Base-by-base conservation (phyloP, 1,140 invertebrate genomes). In the Hestina assimilis region DNA sequence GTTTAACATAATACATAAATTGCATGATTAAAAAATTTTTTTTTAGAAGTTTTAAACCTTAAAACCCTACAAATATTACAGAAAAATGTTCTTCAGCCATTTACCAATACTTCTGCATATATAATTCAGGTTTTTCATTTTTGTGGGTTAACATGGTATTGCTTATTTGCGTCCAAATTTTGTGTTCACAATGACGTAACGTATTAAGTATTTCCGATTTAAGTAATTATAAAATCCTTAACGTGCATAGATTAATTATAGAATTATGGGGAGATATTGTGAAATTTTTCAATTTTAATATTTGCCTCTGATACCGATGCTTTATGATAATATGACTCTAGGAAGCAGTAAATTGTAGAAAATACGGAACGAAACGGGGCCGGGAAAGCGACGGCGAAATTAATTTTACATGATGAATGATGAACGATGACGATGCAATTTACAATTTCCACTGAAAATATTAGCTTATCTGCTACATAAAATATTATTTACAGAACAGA, bases 361-460 rank as follows among this genome's bases (percentile, higher is more conserved):
- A 73, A 63, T 65, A 63, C 69, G 74, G 57, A 65, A 65, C 71
- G 69, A 70, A 72, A 71, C 72, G 68, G 40, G 68, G 53, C 58
- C 59, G 57, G 66, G 63, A 66, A 68, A 71, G 67, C 67, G 66
- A 67, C 67, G 66, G 63, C 64, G 67, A 75, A 79, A 83, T 87
- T 87, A 87, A 87, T 87, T 79, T 82, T 72, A 66, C 47, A 75
- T 87, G 80, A 87, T 85, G 82, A 79, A 87, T 79, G 83, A 84
- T 83, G 80, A 82, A 66, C 63, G 77, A 82, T 85, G 77, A 77
- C 70, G 70, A 56, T 76, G 75, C 75, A 79, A 83, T 83, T 79
- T 75, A 66, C 72, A 80, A 72, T 80, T 72, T 83, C 50, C 62
- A 69, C 47, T 67, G 52, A 57, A 69, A 69, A 65, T 74, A 71